Evolutionary conservation across 2,113 vertebrate genomes (phyloP), one percentile per base, ranked within the genome.

Genomic region (Zosterops borbonicus): DNA sequence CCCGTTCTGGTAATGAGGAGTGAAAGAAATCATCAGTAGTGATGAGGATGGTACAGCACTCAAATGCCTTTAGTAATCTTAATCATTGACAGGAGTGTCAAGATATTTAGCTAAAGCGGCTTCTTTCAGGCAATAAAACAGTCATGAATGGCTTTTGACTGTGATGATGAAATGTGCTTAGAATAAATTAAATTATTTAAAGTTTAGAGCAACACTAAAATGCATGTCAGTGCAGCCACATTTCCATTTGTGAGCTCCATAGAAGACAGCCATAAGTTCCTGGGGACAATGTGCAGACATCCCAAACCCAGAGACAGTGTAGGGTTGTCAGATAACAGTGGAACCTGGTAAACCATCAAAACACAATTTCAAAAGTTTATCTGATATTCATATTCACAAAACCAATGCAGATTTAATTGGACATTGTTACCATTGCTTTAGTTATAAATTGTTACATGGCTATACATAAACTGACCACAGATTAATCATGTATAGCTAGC

Each of bases 211-310:
- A n/a, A 39, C 24, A 25, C 16, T 56, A 14, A 29, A 17, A 52
- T 62, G 29, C 63, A 19, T 58, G 39, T 19, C 12, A 33, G 23
- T 52, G 8, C 23, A 56, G 23, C 18, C 13, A 52, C 7, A 0
- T 63, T 89, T 46, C 55, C 42, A 15, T 46, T 87, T 92, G 20
- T 33, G 55, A 87, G 25, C 50, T 68, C 39, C 62, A 58, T 9
- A 69, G 29, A 82, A 49, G 19, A 50, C 11, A 59, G 42, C 17
- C 47, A 17, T 14, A 55, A 73, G 28, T 14, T 92, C 49, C n/a
- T 24, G 19, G 20, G 24, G 33, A 50, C 11, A 55, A 29, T 0
- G 0, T 35, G 46, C 12, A 70, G 27, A 33, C 63, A 9, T 50
- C 18, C 59, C 46, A 60, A 35, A 87, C 27, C 20, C 2, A 7